These are phyloP conservation scores for Torymus tubicola DNA, from an alignment of 2,888 invertebrate species.

Conservation along the genomic window DNA sequence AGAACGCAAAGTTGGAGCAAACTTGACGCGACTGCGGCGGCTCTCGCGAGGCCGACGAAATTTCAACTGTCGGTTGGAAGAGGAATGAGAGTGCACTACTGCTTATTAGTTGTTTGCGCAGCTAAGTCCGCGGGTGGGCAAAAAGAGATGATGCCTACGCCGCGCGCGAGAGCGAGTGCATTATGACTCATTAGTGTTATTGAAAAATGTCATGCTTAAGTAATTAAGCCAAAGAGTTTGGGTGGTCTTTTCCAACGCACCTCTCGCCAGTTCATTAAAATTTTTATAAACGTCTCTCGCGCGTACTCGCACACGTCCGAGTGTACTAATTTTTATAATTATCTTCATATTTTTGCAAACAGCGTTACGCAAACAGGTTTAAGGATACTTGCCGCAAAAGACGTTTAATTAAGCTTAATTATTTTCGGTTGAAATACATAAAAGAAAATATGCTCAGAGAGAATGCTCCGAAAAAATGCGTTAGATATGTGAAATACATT, in stretches of 20 bases:
- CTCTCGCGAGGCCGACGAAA: slow-evolving; percentile 15
- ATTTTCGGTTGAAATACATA: too few species aligned
- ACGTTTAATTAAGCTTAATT: too few species aligned
- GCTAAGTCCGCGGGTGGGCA: slow-evolving; percentile 6
- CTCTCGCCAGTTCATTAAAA: slow-evolving; percentile 1
- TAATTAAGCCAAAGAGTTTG: slow-evolving; percentile 22
- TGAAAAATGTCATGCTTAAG: slow-evolving; percentile 32
- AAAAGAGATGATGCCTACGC: background rate
- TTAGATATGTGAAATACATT: too few species aligned
- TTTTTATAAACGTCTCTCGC: slow-evolving; percentile 15
- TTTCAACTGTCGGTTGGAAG: slow-evolving; percentile 37
- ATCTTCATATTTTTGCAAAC: too few species aligned
- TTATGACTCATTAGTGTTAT: slow-evolving; percentile 36
- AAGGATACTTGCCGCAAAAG: too few species aligned
- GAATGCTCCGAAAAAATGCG: too few species aligned
- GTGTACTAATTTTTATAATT: too few species aligned
- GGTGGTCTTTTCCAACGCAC: slow-evolving; percentile 3
- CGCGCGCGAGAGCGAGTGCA: background rate
- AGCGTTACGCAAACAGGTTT: too few species aligned
- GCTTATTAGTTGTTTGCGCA: slow-evolving; percentile 49
- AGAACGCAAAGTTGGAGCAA: slow-evolving; percentile 25
- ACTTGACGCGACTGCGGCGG: slow-evolving; percentile 25
- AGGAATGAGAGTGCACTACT: slow-evolving; percentile 15
- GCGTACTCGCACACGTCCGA: background rate
- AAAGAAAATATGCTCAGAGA: too few species aligned